phyloP scores from a whole-genome alignment of 2,113 vertebrate species.

The Nothobranchius furzeri region DNA sequence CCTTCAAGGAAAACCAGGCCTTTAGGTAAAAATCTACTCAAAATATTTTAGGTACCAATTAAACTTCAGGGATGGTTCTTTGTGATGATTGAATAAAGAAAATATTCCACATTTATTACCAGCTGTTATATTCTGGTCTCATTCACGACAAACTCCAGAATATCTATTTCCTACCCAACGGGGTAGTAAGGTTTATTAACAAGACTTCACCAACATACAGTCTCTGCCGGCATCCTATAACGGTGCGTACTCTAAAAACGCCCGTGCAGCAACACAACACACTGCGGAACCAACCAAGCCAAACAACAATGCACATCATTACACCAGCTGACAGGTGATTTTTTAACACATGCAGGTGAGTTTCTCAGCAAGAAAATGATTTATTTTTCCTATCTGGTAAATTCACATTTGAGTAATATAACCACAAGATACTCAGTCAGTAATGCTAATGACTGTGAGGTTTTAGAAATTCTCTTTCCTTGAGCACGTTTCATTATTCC shows the following conservation, averaged over 20 bases:
- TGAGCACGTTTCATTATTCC: slow-evolving; percentile 18
- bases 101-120: background rate
- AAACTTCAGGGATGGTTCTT: background rate
- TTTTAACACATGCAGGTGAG: background rate
- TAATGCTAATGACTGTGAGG: slow-evolving; percentile 22
- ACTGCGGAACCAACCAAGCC: too few relatives aligned
- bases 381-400: slow-evolving; percentile 7
- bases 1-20: too few relatives aligned
- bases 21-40: too few relatives aligned
- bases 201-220: too few relatives aligned
- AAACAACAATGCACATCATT: too few relatives aligned
- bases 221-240: too few relatives aligned
- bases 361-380: background rate
- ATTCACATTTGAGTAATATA: slow-evolving; percentile 6
- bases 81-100: background rate
- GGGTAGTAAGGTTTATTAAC: too few relatives aligned
- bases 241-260: too few relatives aligned
- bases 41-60: background rate
- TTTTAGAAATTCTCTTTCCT: slow-evolving; percentile 16
- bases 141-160: too few relatives aligned
- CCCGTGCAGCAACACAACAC: too few relatives aligned
- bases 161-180: too few relatives aligned
- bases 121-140: too few relatives aligned
- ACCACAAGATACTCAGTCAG: slow-evolving; percentile 15
- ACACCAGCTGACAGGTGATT: background rate